phyloP scores from a whole-genome alignment of 2,888 invertebrate genomes.

The Lycia hirtaria region DNA sequence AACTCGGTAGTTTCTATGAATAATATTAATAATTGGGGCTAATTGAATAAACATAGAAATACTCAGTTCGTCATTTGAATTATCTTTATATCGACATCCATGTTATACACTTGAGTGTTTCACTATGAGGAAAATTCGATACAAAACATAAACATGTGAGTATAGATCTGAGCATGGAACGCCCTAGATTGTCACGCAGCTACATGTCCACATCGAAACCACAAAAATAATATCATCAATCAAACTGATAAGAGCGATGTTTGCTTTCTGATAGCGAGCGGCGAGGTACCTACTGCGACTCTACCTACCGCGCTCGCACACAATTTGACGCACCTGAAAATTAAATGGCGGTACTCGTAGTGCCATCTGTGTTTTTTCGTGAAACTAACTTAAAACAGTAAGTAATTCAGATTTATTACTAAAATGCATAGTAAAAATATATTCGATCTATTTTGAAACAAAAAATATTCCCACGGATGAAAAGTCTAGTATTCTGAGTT shows the following conservation, averaged over 20 bases:
- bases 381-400: neutral
- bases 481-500: too few relatives aligned
- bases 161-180: neutral
- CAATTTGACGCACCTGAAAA: too few relatives aligned
- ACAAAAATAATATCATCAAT: constrained; percentile 45
- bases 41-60: too few relatives aligned
- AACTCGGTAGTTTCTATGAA: too few relatives aligned
- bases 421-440: too few relatives aligned
- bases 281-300: neutral
- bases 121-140: neutral
- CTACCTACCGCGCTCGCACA: too few relatives aligned
- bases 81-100: neutral
- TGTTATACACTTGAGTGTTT: neutral
- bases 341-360: neutral
- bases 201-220: constrained; percentile 24
- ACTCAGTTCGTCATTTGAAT: too few relatives aligned
- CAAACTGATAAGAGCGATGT: constrained; percentile 42
- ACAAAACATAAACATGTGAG: neutral
- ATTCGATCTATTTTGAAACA: too few relatives aligned
- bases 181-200: constrained; percentile 18
- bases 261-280: constrained; percentile 38
- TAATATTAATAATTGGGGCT: too few relatives aligned
- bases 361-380: constrained; percentile 5
- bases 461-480: too few relatives aligned
- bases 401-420: neutral